phyloP scores from a whole-genome alignment of 2,797 vertebrate species.

The Chloroceryle amazona region DNA sequence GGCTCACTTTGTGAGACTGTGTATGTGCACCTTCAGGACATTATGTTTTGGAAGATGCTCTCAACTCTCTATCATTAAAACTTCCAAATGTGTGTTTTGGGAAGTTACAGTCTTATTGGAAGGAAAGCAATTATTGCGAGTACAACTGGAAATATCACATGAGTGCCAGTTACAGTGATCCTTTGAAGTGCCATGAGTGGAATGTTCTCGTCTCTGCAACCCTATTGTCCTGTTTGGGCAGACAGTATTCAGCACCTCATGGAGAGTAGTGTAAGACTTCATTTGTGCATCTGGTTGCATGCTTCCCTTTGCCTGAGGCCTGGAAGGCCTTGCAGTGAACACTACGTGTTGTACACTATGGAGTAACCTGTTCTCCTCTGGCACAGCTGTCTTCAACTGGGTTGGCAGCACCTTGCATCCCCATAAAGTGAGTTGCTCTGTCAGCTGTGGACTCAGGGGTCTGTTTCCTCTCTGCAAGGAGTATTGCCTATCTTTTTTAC shows the following conservation, averaged over 20 bases:
- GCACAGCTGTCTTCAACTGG: background rate
- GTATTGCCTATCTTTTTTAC: background rate
- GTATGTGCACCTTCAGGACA: background rate
- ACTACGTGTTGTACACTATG: rapidly evolving
- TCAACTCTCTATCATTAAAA: background rate
- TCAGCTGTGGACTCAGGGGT: background rate
- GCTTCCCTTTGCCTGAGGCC: background rate
- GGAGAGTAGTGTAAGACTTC: background rate
- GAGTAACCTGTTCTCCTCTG: background rate
- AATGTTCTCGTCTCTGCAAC: background rate
- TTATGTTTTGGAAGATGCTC: background rate
- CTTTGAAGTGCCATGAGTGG: background rate
- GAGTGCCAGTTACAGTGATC: background rate
- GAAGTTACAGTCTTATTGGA: background rate
- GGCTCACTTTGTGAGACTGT: background rate
- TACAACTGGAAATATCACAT: background rate
- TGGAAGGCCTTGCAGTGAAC: background rate
- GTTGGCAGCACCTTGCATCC: background rate
- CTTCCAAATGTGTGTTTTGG: background rate
- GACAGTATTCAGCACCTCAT: background rate
- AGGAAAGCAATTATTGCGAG: background rate
- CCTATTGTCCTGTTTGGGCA: background rate
- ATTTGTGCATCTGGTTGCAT: background rate
- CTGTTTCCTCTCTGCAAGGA: background rate
- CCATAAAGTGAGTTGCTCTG: background rate